Evolutionary conservation across 1,140 invertebrate species (phyloP).

Genomic region (Polyergus mexicanus): DNA sequence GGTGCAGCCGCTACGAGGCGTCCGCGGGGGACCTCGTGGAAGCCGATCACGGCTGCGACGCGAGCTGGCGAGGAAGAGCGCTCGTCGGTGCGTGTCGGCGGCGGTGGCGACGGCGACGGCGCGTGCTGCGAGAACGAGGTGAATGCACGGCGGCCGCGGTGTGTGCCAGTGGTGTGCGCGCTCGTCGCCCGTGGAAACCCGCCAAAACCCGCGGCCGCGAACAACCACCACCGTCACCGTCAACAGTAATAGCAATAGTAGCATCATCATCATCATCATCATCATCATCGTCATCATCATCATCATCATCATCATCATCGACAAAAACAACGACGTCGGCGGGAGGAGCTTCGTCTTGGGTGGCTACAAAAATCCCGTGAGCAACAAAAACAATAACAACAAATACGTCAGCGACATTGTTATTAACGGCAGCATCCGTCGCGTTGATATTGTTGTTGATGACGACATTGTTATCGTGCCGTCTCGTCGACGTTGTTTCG

Average conservation of each 20-base stretch:
- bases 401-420: background rate
- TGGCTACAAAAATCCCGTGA: conserved; percentile 34
- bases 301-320: conserved; percentile 12
- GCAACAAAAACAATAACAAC: background rate
- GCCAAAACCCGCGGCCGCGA: conserved; percentile 79
- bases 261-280: no score
- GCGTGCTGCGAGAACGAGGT: conserved; percentile 78
- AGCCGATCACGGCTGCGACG: conserved; percentile 54
- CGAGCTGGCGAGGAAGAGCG: conserved; percentile 57
- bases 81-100: conserved; percentile 63
- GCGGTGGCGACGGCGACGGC: conserved; percentile 73
- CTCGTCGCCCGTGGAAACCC: conserved; percentile 78
- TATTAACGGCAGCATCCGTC: background rate
- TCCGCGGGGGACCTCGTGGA: conserved; percentile 36
- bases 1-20: conserved; percentile 17
- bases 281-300: conserved; percentile 1
- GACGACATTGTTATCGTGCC: conserved; percentile 12
- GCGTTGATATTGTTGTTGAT: background rate
- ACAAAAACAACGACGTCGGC: conserved; percentile 44
- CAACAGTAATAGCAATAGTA: conserved; percentile 37
- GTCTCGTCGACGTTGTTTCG: conserved; percentile 57
- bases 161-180: conserved; percentile 77
- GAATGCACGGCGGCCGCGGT: conserved; percentile 81
- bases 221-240: conserved; percentile 68
- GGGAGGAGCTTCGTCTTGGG: conserved; percentile 7